Conservation (phyloP, 2,797 vertebrate genomes). For the Cossypha caffra region DNA sequence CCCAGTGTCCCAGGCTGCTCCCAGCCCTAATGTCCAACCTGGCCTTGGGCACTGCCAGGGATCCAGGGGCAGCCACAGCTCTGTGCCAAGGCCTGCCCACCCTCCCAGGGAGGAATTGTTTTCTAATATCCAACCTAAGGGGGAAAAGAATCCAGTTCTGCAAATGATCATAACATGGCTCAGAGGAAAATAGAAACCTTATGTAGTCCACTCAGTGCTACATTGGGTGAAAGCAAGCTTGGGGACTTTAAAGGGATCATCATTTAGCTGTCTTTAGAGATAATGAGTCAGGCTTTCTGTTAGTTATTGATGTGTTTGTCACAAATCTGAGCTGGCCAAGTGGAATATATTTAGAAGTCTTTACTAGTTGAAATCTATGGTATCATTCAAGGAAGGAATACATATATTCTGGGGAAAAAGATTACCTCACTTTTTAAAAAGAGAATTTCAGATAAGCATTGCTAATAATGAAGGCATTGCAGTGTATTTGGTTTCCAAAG, state of each 20-base stretch:
- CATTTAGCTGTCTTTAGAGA: neutral
- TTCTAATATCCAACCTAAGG: neutral
- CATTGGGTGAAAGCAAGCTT: neutral
- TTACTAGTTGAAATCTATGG: neutral
- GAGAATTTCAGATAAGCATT: neutral
- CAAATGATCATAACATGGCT: neutral
- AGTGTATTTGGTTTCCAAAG: neutral
- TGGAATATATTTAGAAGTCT: neutral
- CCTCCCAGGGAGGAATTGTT: neutral
- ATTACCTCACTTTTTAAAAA: neutral
- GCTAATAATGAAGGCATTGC: neutral
- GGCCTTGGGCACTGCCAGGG: neutral
- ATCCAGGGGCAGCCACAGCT: neutral
- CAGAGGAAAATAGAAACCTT: neutral
- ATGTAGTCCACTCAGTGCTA: neutral
- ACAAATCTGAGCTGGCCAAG: neutral
- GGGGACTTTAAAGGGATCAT: neutral
- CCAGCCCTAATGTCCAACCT: accelerated
- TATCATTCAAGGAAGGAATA: neutral
- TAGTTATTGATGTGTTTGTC: neutral
- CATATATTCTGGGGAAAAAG: neutral
- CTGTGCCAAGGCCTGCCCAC: neutral
- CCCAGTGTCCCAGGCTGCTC: neutral
- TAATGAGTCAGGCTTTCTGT: neutral
- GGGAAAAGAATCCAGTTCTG: neutral